Evolutionary conservation across 2,888 invertebrate species (phyloP).

Genomic region (Lasioglossum figueresi): DNA sequence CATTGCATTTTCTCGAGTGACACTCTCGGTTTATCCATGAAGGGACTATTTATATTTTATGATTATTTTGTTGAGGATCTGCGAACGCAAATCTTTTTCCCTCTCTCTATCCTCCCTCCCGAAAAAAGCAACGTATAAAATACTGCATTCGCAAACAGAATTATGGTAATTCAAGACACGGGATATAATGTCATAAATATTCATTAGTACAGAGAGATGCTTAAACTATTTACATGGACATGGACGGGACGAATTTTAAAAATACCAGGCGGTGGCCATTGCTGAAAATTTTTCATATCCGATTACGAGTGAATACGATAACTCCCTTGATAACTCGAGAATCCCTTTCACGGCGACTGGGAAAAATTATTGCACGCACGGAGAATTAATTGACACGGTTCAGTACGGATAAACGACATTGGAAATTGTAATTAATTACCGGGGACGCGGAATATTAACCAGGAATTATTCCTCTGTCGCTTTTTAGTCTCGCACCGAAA

Average conservation of each 20-base stretch:
- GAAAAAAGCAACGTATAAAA: conserved; percentile 21
- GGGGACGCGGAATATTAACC: conserved; percentile 9
- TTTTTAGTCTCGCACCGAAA: neutral
- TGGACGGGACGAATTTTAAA: conserved; percentile 42
- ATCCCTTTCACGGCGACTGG: conserved; percentile 40
- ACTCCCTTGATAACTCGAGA: conserved; percentile 47
- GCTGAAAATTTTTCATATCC: conserved; percentile 58
- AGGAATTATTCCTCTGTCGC: neutral
- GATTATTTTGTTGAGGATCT: neutral
- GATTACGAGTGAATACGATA: conserved; percentile 56
- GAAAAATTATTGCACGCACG: conserved; percentile 29
- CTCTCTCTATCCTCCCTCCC: neutral
- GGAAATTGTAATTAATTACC: conserved; percentile 38
- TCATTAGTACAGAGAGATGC: conserved; percentile 45
- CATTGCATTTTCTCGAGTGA: neutral
- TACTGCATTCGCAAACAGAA: conserved; percentile 49
- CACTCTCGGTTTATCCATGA: neutral
- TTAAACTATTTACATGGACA: conserved; percentile 64
- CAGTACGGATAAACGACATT: conserved; percentile 15
- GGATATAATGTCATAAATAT: conserved; percentile 62
- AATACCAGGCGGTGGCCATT: conserved; percentile 37
- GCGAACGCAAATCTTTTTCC: neutral
- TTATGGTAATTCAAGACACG: conserved; percentile 64
- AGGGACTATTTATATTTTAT: neutral
- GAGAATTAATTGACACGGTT: conserved; percentile 40